These are phyloP conservation scores for Anomalospiza imberbis DNA, from an alignment of 2,797 vertebrate genomes.

Conservation along the genomic window DNA sequence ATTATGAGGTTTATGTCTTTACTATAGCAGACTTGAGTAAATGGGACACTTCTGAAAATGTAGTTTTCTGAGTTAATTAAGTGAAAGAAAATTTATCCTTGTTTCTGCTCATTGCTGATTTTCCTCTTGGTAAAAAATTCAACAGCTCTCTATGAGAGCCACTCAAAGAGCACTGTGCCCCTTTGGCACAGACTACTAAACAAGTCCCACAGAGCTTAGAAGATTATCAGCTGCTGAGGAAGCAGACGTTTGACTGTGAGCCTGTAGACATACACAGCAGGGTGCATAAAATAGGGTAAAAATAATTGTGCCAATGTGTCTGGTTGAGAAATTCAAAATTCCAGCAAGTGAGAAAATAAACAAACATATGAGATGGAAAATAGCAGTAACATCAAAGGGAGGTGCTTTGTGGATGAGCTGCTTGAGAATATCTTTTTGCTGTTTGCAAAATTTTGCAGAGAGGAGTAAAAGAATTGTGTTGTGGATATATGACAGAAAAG, in stretches of 20 bases:
- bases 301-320: conserved; percentile 53
- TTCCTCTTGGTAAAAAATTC: conserved; percentile 27
- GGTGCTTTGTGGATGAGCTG: not conserved
- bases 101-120: not conserved
- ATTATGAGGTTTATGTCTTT: not conserved
- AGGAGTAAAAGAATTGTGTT: not conserved
- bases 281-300: conserved; percentile 54
- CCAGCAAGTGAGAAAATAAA: conserved; percentile 33
- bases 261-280: conserved; percentile 55
- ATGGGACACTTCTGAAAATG: not conserved
- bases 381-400: not conserved
- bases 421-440: not conserved
- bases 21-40: not conserved
- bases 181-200: conserved; percentile 22
- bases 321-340: conserved; percentile 59
- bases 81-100: not conserved
- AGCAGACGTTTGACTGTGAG: conserved; percentile 63
- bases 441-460: not conserved
- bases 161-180: conserved; percentile 2
- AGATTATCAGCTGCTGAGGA: conserved; percentile 49
- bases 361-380: conserved; percentile 26
- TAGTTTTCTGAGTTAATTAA: not conserved
- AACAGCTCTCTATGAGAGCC: not conserved
- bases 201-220: conserved; percentile 20
- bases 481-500: not conserved